Base-by-base conservation (phyloP, 2,888 invertebrate genomes). In the Catocala fraxini region DNA sequence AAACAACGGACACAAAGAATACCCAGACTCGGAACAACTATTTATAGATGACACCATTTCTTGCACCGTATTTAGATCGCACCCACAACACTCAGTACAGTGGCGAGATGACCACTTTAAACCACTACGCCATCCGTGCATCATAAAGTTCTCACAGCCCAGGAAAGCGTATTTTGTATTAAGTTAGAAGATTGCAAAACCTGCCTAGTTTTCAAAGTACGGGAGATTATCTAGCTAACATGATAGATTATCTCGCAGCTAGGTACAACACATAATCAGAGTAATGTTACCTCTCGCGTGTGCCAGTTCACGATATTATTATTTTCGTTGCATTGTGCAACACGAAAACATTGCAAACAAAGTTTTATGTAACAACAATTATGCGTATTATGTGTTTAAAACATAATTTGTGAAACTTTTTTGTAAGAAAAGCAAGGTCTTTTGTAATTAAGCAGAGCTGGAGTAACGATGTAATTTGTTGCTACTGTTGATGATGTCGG, bases 281-380 rank as follows among this genome's bases (percentile, higher is more conserved):
- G 67, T 67, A 69, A 73, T 73, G 58, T 57, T 59, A 67, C 35
- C 49, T 59, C 64, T 64, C 51, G 58, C 53, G 59, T 73, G 71
- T 60, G 51, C 60, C n/a, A 59, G 53, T 61, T 66, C 61, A 62
- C 53, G 60, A 61, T 65, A 56, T 57, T 45, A 56, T 53, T 25
- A 53, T 69, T 65, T 68, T 59, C 51, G 47, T 62, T 63, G 51
- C 58, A 67, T 75, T 76, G 64, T 67, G 70, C 64, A 74, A 73
- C 49, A 15, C 49, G 12, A 65, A 60, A 67, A 68, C 33, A 63
- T 67, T 76, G 48, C 70, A 52, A 57, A 45, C 52, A 34, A 35
- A 4, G 11, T 12, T 70, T 65, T 61, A 66, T 58, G 68, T 70
- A 76, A 70, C 33, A 45, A 59, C 48, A 59, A 72, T 68, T 70